Evolutionary conservation across 2,797 vertebrate genomes (phyloP), one percentile per base, ranked within the genome.

Genomic region (Hylomyscus alleni): DNA sequence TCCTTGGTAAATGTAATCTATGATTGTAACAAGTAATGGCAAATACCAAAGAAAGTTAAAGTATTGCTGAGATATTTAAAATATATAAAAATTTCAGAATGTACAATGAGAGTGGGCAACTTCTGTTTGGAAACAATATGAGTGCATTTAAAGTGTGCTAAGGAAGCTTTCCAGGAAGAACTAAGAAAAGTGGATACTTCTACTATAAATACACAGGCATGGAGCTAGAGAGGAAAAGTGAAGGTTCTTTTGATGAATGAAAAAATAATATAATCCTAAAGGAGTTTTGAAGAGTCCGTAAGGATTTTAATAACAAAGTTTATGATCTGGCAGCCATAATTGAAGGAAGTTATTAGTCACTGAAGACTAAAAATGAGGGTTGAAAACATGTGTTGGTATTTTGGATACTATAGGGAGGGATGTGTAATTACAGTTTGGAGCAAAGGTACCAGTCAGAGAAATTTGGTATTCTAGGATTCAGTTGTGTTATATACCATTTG

Each of bases 21-120:
- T 52, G 14, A 65, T 47, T 17, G 34, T n/a, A 19, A 7, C 2
- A 60, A 1, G 56, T 40, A 65, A 77, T 11, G 5, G 11, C 12
- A n/a, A n/a, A 62, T 47, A 15, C 2, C n/a, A 54, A n/a, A 40
- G 34, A 58, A 31, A 8, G 22, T 0, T 26, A 72, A 29, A 47
- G 15, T 1, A 13, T 24, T 40, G 12, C 9, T 15, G 1, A 44
- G 29, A 17, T 19, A 0, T 15, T 52, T 44, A 17, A 40, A 13
- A 58, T 47, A 31, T 12, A 34, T 29, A 87, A 73, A 34, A 19
- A 73, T 40, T 26, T 40, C 3, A 73, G 50, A 75, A 3, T 60
- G 56, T 65, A 56, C 37, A 80, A 31, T 24, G 24, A 86, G 17
- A 90, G n/a, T 86, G 14, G 19, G 86, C 80, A 58, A 76, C 56